These are phyloP conservation scores for Pagrus major DNA, from an alignment of 2,113 vertebrate species.

Conservation along the genomic window DNA sequence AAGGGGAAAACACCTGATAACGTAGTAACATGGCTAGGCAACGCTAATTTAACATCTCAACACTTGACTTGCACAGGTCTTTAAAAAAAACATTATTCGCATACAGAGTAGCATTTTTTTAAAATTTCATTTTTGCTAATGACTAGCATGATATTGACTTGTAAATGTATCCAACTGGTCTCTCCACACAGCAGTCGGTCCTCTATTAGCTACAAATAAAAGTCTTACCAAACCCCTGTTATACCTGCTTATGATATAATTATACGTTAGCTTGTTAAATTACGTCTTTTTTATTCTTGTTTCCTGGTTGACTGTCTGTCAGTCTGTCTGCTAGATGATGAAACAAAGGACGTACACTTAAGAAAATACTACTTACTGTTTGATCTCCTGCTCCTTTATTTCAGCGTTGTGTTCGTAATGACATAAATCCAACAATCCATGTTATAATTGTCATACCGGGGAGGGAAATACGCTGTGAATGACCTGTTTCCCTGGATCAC, in stretches of 20 bases:
- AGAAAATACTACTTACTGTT: conserved; percentile 40
- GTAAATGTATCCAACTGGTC: background rate
- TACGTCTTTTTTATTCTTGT: background rate
- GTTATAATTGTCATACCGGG: conserved; percentile 8
- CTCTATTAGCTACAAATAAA: background rate
- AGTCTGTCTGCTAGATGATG: background rate
- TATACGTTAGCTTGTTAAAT: too few relatives aligned
- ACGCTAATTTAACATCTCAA: too few relatives aligned
- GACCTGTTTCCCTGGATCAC: conserved; percentile 49
- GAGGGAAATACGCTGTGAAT: conserved; percentile 18
- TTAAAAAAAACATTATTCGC: too few relatives aligned
- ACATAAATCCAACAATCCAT: background rate
- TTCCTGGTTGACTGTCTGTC: background rate
- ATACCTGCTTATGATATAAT: background rate
- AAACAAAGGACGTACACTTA: background rate
- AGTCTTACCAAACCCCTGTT: background rate
- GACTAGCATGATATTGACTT: background rate
- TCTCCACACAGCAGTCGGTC: background rate
- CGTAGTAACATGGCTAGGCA: too few relatives aligned
- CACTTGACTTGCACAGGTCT: too few relatives aligned
- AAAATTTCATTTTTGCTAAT: background rate
- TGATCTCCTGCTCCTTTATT: conserved; percentile 22
- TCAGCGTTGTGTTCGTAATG: background rate
- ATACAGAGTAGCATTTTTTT: background rate
- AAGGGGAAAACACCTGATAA: background rate